phyloP scores from a whole-genome alignment of 1,140 invertebrate genomes.

The Magallana gigas region DNA sequence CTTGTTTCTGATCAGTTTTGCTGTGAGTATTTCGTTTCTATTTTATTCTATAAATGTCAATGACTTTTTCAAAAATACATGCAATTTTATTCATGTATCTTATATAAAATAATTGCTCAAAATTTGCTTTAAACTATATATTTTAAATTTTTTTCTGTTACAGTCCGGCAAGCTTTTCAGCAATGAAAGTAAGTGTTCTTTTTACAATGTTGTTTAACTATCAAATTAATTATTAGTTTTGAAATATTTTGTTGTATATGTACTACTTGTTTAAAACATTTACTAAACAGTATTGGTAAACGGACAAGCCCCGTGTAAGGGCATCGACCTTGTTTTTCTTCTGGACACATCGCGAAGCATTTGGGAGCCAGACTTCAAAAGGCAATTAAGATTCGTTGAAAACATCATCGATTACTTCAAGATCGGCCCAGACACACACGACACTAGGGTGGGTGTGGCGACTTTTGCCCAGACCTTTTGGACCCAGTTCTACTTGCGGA shows the following conservation, averaged over 20 bases:
- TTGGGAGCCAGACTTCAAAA: conserved; percentile 65
- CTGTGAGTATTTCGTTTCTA: background rate
- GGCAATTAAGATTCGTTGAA: conserved; percentile 65
- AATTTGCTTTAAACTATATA: too few relatives aligned
- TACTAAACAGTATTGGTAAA: background rate
- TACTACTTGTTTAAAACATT: background rate
- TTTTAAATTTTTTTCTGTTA: background rate
- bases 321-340: conserved; percentile 54
- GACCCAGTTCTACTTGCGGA: conserved; percentile 60
- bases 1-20: background rate
- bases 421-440: conserved; percentile 55
- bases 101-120: background rate
- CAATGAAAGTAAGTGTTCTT: background rate
- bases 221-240: background rate
- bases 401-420: conserved; percentile 61
- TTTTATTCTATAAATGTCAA: background rate
- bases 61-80: background rate
- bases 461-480: conserved; percentile 60
- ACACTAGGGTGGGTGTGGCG: conserved; percentile 61
- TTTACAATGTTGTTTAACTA: background rate
- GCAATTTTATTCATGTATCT: background rate
- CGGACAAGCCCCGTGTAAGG: conserved; percentile 34
- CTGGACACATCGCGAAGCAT: conserved; percentile 73
- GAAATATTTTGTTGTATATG: background rate
- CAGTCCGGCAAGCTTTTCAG: background rate